A percentile compares a stretch with the other conserved stretches of the same genome.
Conservation (phyloP, 2,888 invertebrate species). For the Drosophila colorata region DNA sequence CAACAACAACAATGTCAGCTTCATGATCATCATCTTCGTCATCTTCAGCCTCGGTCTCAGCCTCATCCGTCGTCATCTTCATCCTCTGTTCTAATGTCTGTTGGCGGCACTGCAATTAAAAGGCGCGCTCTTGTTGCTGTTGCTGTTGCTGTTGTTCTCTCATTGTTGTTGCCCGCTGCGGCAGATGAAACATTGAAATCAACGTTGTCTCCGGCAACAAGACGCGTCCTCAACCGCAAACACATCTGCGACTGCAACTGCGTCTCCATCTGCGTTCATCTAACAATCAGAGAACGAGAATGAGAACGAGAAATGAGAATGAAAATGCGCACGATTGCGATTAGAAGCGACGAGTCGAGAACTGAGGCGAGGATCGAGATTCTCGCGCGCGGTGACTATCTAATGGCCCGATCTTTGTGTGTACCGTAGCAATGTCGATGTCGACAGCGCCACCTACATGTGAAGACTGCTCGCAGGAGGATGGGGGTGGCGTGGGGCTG, state of each 20-base stretch:
- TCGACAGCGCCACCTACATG: conserved; percentile 79
- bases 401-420: conserved; percentile 66
- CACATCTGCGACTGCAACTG: conserved; percentile 20
- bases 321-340: conserved; percentile 62
- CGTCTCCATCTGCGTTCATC: conserved; percentile 23
- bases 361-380: conserved; percentile 9
- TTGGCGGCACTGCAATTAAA: conserved; percentile 78
- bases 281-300: conserved; percentile 57
- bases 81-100: conserved; percentile 67
- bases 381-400: conserved; percentile 52
- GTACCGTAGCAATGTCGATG: conserved; percentile 62
- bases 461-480: conserved; percentile 7
- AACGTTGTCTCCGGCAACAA: conserved; percentile 65
- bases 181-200: conserved; percentile 79
- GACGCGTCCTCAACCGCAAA: conserved; percentile 46
- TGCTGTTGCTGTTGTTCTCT: conserved; percentile 26
- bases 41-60: conserved; percentile 19
- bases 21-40: conserved; percentile 34
- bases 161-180: conserved; percentile 54
- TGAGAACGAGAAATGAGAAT: conserved; percentile 51
- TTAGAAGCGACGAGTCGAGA: conserved; percentile 41
- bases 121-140: conserved; percentile 66
- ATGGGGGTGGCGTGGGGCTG: not conserved
- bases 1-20: conserved; percentile 20
- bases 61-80: conserved; percentile 16